A percentile compares a stretch with the other conserved stretches of the same genome.
Evolutionary conservation across 1,140 invertebrate genomes (phyloP).

Genomic region (Pectinophora gossypiella): DNA sequence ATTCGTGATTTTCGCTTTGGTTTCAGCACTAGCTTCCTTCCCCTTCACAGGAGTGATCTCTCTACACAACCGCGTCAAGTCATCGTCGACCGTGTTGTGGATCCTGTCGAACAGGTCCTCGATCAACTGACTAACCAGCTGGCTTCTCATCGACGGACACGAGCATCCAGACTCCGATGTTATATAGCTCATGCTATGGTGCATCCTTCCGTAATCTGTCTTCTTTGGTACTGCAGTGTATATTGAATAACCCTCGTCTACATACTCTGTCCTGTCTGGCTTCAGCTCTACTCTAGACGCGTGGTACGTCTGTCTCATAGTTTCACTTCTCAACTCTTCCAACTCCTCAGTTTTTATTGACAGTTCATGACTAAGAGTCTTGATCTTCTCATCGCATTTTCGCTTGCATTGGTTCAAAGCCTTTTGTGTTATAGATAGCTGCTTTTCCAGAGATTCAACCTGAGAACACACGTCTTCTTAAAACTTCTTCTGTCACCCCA

Average conservation of each 20-base stretch:
- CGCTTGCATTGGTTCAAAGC: constrained; percentile 62
- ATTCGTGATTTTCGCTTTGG: constrained; percentile 69
- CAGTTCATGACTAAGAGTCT: constrained; percentile 67
- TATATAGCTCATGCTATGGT: constrained; percentile 66
- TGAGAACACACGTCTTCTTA: constrained; percentile 69
- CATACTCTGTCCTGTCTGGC: constrained; percentile 60
- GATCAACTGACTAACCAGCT: constrained; percentile 62
- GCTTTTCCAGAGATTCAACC: constrained; percentile 74
- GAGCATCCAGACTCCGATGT: constrained; percentile 56
- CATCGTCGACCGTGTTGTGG: constrained; percentile 58
- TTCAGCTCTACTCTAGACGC: constrained; percentile 57
- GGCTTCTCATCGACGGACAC: constrained; percentile 62
- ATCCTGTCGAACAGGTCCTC: constrained; percentile 64
- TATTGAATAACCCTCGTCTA: constrained; percentile 61
- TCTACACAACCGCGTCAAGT: constrained; percentile 49
- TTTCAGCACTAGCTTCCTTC: constrained; percentile 47
- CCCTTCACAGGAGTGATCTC: constrained; percentile 47
- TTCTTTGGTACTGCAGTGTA: constrained; percentile 65
- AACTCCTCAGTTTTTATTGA: constrained; percentile 71
- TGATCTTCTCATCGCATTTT: constrained; percentile 68
- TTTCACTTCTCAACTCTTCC: constrained; percentile 63
- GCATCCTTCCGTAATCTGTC: constrained; percentile 62
- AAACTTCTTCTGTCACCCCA: constrained; percentile 36
- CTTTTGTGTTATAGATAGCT: constrained; percentile 64
- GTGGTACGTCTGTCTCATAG: constrained; percentile 55